These are phyloP conservation scores for Philotrypesis tridentata DNA, from an alignment of 1,140 invertebrate species.

Conservation along the genomic window DNA sequence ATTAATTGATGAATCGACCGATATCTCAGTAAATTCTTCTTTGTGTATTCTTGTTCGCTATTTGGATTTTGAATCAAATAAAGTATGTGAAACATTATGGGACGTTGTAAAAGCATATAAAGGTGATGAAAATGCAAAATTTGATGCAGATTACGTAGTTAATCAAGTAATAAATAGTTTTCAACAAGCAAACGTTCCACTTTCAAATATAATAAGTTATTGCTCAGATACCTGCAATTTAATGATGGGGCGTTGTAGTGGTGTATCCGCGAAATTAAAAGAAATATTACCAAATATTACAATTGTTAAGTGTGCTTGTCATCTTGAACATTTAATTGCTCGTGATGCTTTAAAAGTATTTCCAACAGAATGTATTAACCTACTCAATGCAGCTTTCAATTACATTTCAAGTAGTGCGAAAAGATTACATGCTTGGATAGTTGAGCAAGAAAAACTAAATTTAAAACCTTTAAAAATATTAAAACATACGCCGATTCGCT, in stretches of 20 bases:
- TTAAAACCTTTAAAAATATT: not conserved
- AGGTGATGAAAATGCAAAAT: not conserved
- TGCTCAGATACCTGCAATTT: no score
- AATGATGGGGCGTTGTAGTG: no score
- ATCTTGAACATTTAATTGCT: no score
- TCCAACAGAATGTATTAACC: not conserved
- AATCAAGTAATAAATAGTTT: not conserved
- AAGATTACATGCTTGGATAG: not conserved
- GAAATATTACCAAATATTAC: no score
- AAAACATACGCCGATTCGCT: not conserved
- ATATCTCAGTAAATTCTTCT: slow-evolving; percentile 27
- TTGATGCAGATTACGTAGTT: not conserved
- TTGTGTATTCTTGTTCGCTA: not conserved
- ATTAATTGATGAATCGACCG: slow-evolving; percentile 44
- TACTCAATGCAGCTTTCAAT: not conserved
- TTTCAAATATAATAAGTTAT: no score
- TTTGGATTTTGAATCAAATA: not conserved
- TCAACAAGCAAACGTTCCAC: no score
- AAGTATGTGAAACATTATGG: not conserved
- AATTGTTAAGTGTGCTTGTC: no score
- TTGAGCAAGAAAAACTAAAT: not conserved
- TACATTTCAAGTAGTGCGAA: not conserved
- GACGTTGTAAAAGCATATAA: not conserved
- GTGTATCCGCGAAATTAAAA: no score
- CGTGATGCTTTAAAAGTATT: no score